phyloP scores from a whole-genome alignment of 2,888 invertebrate species.

The Slavum lentiscoides region DNA sequence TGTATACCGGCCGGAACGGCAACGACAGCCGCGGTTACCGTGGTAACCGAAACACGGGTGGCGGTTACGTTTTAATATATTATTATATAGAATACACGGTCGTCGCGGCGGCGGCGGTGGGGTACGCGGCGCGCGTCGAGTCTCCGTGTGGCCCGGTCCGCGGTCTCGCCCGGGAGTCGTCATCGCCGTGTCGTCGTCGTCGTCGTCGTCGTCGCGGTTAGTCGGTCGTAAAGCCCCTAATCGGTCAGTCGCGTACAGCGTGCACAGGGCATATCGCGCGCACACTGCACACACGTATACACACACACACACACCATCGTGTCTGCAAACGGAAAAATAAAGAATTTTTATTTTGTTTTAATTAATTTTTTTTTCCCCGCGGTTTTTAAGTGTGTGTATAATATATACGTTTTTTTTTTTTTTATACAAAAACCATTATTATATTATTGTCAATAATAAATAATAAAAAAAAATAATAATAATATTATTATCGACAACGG shows the following conservation, averaged over 20 bases:
- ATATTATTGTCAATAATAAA: too few species aligned
- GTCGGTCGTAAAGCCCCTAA: conserved; percentile 38
- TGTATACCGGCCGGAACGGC: neutral
- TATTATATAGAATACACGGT: too few species aligned
- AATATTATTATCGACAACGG: too few species aligned
- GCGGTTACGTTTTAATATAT: neutral
- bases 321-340: too few species aligned
- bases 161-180: conserved; percentile 29
- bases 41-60: conserved; percentile 15
- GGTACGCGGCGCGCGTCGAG: conserved; percentile 2
- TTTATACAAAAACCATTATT: neutral
- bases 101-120: neutral
- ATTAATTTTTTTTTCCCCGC: too few species aligned
- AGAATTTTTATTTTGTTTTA: too few species aligned
- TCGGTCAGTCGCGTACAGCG: neutral
- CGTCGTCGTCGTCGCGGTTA: conserved; percentile 19
- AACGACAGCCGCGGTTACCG: conserved; percentile 11
- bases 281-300: neutral
- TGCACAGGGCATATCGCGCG: neutral
- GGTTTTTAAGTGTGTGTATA: too few species aligned
- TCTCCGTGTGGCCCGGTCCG: conserved; percentile 1
- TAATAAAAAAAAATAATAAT: too few species aligned
- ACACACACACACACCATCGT: too few species aligned
- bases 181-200: conserved; percentile 2
- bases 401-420: too few species aligned